These are phyloP conservation scores for Synergus laeviventris DNA, from an alignment of 2,888 invertebrate species.

Conservation along the genomic window DNA sequence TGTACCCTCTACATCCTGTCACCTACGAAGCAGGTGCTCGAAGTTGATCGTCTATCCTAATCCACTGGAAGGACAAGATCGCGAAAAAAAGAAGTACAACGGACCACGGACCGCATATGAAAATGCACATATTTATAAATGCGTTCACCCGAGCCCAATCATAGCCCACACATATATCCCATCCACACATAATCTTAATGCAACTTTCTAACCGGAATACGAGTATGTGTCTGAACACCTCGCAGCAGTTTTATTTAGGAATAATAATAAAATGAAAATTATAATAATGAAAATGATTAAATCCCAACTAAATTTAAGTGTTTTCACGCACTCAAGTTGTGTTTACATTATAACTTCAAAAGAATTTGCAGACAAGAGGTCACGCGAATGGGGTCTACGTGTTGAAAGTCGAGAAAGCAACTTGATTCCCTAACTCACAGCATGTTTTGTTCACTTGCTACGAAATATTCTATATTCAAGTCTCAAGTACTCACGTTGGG, in stretches of 20 bases:
- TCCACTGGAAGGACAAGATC: constrained; percentile 15
- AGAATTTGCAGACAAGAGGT: not conserved
- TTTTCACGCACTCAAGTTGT: not conserved
- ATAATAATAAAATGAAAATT: constrained; percentile 4
- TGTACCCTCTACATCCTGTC: not conserved
- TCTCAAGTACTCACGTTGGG: constrained; percentile 3
- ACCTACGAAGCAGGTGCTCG: constrained; percentile 21
- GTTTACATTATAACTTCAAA: not conserved
- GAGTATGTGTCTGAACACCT: not conserved
- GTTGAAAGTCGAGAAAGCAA: not conserved
- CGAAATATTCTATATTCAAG: constrained; percentile 14
- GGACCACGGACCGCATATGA: constrained; percentile 53
- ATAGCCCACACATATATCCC: constrained; percentile 60
- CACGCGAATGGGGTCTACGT: not conserved
- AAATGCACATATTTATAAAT: constrained; percentile 64
- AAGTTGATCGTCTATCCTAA: not conserved
- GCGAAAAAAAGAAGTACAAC: constrained; percentile 42
- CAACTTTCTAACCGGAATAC: constrained; percentile 61
- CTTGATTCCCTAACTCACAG: not conserved
- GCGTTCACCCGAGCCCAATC: constrained; percentile 60
- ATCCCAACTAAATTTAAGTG: not conserved
- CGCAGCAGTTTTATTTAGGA: not conserved
- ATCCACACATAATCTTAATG: constrained; percentile 57
- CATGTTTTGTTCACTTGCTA: constrained; percentile 18
- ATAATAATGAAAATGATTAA: not conserved